These are phyloP conservation scores for Coregonus clupeaformis DNA, from an alignment of 2,113 vertebrate genomes.

Conservation along the genomic window DNA sequence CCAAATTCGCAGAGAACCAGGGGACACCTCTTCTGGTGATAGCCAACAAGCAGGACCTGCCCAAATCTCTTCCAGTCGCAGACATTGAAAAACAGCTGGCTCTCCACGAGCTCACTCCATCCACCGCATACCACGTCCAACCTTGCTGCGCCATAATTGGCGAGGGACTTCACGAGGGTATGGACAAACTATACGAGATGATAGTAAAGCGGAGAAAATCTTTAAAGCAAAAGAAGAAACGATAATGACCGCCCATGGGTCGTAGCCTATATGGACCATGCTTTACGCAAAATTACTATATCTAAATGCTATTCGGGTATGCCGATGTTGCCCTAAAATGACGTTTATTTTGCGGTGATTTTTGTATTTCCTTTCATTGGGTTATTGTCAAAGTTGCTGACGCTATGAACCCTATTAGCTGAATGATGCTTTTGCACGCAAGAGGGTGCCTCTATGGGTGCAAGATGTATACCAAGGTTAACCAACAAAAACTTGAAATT, in stretches of 20 bases:
- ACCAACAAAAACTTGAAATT: constrained; percentile 37
- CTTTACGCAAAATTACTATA: not conserved
- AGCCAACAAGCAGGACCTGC: constrained; percentile 97
- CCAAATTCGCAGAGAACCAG: constrained; percentile 95
- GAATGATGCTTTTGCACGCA: constrained; percentile 24
- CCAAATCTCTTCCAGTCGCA: constrained; percentile 87
- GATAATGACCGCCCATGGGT: constrained; percentile 68
- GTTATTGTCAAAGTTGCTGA: constrained; percentile 33
- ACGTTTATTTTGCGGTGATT: constrained; percentile 40
- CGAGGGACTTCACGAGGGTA: constrained; percentile 94
- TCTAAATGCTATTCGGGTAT: constrained; percentile 26
- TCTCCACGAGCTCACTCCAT: constrained; percentile 87
- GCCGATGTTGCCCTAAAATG: constrained; percentile 34
- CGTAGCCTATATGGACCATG: not conserved
- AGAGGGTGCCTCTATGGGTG: constrained; percentile 12
- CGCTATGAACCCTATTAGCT: constrained; percentile 14
- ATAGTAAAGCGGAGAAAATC: constrained; percentile 91
- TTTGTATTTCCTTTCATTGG: constrained; percentile 22
- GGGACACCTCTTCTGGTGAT: constrained; percentile 94
- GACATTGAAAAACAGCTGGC: constrained; percentile 96
- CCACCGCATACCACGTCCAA: constrained; percentile 92
- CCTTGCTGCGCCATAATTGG: constrained; percentile 96
- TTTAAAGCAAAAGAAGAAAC: constrained; percentile 95
- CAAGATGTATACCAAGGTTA: constrained; percentile 25
- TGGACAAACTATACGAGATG: constrained; percentile 98